These are phyloP conservation scores for Microtus richardsoni DNA, from an alignment of 2,113 vertebrate species.

Conservation along the genomic window DNA sequence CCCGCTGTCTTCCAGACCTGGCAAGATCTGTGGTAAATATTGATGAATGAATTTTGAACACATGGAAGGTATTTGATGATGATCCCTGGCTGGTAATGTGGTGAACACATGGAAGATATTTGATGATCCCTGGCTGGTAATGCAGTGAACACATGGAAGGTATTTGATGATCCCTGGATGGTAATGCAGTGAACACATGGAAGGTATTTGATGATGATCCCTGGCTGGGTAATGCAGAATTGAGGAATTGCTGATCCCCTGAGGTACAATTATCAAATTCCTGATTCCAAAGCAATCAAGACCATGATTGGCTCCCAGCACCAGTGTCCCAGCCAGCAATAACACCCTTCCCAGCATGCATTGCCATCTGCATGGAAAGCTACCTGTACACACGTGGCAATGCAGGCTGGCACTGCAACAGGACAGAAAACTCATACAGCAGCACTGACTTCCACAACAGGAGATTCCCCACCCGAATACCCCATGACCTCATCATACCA, in stretches of 20 bases:
- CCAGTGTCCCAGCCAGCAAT: neutral
- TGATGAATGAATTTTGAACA: neutral
- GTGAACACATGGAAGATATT: too few relatives aligned
- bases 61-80: neutral
- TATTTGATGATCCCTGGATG: neutral
- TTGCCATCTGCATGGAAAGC: neutral
- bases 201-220: too few relatives aligned
- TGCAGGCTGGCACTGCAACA: neutral
- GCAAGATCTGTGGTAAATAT: neutral
- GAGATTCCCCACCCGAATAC: fast-evolving
- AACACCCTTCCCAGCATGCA: neutral
- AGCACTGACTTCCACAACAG: neutral
- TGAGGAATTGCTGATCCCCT: constrained; percentile 5
- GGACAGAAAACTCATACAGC: neutral
- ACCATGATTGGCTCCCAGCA: neutral
- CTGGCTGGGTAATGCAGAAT: constrained; percentile 12
- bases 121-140: too few relatives aligned
- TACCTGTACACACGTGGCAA: neutral
- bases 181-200: neutral
- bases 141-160: neutral
- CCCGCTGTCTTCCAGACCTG: neutral
- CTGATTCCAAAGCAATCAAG: constrained; percentile 26
- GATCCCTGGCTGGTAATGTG: too few relatives aligned
- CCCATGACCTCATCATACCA: neutral
- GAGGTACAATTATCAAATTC: constrained; percentile 20